These are phyloP conservation scores for Acanthoscelides obtectus DNA, from an alignment of 2,888 invertebrate species.

Conservation along the genomic window DNA sequence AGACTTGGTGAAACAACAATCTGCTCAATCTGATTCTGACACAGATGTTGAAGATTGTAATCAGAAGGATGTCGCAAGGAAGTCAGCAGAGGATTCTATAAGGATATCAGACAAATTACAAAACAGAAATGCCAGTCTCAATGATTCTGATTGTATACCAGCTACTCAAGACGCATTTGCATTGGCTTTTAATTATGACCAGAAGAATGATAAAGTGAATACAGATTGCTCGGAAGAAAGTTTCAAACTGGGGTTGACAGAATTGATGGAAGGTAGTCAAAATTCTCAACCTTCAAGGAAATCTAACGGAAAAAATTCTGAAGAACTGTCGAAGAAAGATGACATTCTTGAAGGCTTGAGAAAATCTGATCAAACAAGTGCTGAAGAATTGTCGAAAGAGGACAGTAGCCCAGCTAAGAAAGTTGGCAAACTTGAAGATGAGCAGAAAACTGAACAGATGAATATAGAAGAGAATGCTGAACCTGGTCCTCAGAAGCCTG, in stretches of 20 bases:
- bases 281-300: background rate
- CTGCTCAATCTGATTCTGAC: slow-evolving; percentile 15
- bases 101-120: slow-evolving; percentile 2
- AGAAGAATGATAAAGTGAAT: slow-evolving; percentile 5
- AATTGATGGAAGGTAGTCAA: slow-evolving; percentile 21
- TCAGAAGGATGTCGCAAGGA: background rate
- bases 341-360: too few species aligned
- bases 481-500: too few species aligned
- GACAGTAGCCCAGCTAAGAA: too few species aligned
- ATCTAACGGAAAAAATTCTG: background rate
- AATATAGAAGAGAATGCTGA: too few species aligned
- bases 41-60: slow-evolving; percentile 21
- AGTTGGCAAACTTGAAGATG: too few species aligned
- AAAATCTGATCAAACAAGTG: too few species aligned
- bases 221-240: slow-evolving; percentile 23
- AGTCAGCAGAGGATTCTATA: slow-evolving; percentile 3
- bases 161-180: slow-evolving; percentile 30
- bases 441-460: too few species aligned
- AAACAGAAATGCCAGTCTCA: slow-evolving; percentile 9
- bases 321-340: background rate
- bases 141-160: slow-evolving; percentile 32
- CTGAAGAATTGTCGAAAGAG: too few species aligned
- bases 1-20: too few species aligned
- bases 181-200: slow-evolving; percentile 9
- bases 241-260: slow-evolving; percentile 31